phyloP scores from a whole-genome alignment of 1,140 invertebrate genomes.

The Aphaenogaster ashmeadi region DNA sequence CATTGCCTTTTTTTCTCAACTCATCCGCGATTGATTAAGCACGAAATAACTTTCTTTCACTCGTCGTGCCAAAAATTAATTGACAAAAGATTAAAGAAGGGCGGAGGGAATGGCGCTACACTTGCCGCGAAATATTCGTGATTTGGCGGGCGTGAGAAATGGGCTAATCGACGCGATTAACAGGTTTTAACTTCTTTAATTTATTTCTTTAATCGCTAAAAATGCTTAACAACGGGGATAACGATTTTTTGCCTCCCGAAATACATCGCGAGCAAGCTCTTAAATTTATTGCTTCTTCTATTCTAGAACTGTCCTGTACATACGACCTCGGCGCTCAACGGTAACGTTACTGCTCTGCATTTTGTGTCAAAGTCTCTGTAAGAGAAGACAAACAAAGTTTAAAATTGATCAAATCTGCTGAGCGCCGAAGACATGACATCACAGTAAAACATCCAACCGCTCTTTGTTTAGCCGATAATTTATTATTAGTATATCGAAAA shows the following conservation, averaged over 20 bases:
- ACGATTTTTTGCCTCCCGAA: slow-evolving; percentile 73
- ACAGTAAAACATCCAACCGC: slow-evolving; percentile 55
- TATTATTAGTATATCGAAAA: slow-evolving; percentile 66
- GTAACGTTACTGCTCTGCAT: neutral
- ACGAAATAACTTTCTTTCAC: neutral
- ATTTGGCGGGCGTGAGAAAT: slow-evolving; percentile 51
- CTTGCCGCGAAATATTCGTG: neutral
- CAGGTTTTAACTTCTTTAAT: slow-evolving; percentile 65
- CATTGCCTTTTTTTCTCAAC: slow-evolving; percentile 54
- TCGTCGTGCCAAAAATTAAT: slow-evolving; percentile 4
- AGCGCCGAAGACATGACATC: slow-evolving; percentile 56
- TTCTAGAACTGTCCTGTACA: slow-evolving; percentile 70
- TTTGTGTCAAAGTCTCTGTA: neutral
- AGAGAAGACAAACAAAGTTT: neutral
- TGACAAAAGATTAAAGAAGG: neutral
- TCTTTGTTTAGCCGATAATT: slow-evolving; percentile 41
- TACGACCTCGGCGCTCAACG: slow-evolving; percentile 62
- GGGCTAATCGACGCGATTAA: slow-evolving; percentile 68
- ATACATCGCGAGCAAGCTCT: slow-evolving; percentile 81
- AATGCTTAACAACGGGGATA: slow-evolving; percentile 84
- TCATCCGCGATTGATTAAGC: neutral
- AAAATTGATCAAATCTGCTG: slow-evolving; percentile 48
- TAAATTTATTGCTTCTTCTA: slow-evolving; percentile 84
- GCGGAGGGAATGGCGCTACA: neutral
- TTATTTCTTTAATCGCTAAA: slow-evolving; percentile 73